A percentile compares a stretch with the other conserved stretches of the same genome.
Conservation (phyloP, 1,140 invertebrate species). For the Vollenhovia emeryi region DNA sequence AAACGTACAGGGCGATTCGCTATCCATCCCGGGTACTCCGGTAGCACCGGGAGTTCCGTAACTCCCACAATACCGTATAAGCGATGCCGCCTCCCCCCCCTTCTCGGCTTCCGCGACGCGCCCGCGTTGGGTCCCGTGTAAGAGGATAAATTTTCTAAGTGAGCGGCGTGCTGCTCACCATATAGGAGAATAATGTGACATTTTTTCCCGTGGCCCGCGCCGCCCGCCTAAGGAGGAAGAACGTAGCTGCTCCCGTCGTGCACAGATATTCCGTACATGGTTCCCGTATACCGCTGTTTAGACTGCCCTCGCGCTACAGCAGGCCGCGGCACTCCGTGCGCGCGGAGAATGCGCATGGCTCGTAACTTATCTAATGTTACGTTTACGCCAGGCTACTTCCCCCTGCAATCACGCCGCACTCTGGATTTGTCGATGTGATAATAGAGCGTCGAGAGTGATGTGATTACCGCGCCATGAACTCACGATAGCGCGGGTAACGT, state of each 20-base stretch:
- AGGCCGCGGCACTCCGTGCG: conserved; percentile 25
- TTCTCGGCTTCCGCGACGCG: conserved; percentile 29
- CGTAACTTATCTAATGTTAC: conserved; percentile 74
- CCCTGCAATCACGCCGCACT: conserved; percentile 22
- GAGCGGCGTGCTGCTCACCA: conserved; percentile 78
- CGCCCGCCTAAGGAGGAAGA: conserved; percentile 70
- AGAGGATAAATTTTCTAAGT: conserved; percentile 79
- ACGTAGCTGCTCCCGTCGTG: conserved; percentile 63
- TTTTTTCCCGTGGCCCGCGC: conserved; percentile 71
- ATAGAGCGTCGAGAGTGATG: conserved; percentile 64
- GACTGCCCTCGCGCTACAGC: conserved; percentile 33
- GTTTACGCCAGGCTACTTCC: conserved; percentile 64
- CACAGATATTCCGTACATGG: conserved; percentile 82
- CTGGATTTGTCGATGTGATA: conserved; percentile 72
- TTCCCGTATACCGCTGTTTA: conserved; percentile 49
- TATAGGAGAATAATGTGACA: conserved; percentile 83
- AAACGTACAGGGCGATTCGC: conserved; percentile 55
- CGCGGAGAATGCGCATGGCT: conserved; percentile 47
- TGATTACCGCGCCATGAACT: background rate
- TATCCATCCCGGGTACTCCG: conserved; percentile 53
- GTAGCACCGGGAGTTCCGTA: conserved; percentile 59
- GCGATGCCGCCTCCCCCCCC: conserved; percentile 35
- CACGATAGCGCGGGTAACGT: conserved; percentile 1
- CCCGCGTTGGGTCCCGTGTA: conserved; percentile 31
- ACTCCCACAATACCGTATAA: conserved; percentile 76